These are phyloP conservation scores for Propithecus coquereli DNA, from an alignment of 2,113 vertebrate genomes.

Conservation along the genomic window DNA sequence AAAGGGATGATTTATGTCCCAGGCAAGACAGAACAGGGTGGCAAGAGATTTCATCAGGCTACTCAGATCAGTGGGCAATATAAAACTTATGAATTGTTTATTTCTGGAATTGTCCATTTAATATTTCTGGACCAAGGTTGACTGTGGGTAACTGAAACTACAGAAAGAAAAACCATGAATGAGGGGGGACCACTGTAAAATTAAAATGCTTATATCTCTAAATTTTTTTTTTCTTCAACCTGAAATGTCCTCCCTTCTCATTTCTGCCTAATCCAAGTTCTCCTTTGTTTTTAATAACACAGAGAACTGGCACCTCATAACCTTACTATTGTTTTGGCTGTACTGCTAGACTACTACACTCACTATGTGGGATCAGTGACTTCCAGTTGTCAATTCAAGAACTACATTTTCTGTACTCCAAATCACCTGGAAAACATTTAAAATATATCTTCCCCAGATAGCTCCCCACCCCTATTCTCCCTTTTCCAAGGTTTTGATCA, in stretches of 20 bases:
- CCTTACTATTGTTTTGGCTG: not conserved
- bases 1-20: not conserved
- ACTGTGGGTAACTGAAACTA: not conserved
- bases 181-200: not conserved
- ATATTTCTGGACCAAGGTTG: not conserved
- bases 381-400: not conserved
- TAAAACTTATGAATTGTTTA: not conserved
- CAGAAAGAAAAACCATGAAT: not conserved
- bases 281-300: not conserved
- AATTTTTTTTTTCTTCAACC: not conserved
- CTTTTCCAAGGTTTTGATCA: slow-evolving; percentile 9
- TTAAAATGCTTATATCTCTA: not conserved
- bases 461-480: not conserved
- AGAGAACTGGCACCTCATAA: not conserved
- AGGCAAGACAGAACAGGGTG: not conserved
- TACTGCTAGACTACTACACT: not conserved
- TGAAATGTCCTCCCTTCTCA: not conserved
- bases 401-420: not conserved
- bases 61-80: not conserved
- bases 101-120: not conserved
- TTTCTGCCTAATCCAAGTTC: not conserved
- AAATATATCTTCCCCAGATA: not conserved
- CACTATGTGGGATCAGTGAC: not conserved
- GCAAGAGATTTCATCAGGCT: not conserved
- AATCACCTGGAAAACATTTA: not conserved